Evolutionary conservation across 2,113 vertebrate genomes (phyloP).

Genomic region (Phycodurus eques): DNA sequence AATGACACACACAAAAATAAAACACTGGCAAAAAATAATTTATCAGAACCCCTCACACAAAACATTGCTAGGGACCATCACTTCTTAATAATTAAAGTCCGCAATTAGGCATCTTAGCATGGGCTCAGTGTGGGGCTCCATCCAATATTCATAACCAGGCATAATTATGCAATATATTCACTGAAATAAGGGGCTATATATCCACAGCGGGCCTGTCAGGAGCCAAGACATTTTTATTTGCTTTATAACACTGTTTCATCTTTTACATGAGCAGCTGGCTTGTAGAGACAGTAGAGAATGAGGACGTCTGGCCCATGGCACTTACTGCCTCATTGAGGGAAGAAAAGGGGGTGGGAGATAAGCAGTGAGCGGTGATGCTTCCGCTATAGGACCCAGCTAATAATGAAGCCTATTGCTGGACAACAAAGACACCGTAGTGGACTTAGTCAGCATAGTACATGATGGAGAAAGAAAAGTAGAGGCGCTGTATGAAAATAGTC

Average conservation of each 20-base stretch:
- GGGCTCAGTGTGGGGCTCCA: conserved; percentile 70
- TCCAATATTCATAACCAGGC: conserved; percentile 78
- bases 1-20: conserved; percentile 55
- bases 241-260: conserved; percentile 72
- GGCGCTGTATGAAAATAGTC: conserved; percentile 47
- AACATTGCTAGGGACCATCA: conserved; percentile 74
- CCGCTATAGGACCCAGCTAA: conserved; percentile 23
- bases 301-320: conserved; percentile 44
- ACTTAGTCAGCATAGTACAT: conserved; percentile 37
- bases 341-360: conserved; percentile 9
- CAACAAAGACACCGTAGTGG: conserved; percentile 53
- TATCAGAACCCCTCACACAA: conserved; percentile 79
- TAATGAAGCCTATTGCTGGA: conserved; percentile 56
- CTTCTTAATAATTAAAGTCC: conserved; percentile 83
- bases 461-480: conserved; percentile 33
- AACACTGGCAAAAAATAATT: conserved; percentile 76
- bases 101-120: conserved; percentile 77
- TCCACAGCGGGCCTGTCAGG: conserved; percentile 69
- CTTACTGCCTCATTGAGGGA: conserved; percentile 18
- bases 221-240: conserved; percentile 77
- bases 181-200: conserved; percentile 71
- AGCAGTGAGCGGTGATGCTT: conserved; percentile 25
- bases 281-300: conserved; percentile 42
- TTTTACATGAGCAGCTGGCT: conserved; percentile 62
- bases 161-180: conserved; percentile 78